Base-by-base conservation (phyloP, 1,140 invertebrate species). In the Apis florea region DNA sequence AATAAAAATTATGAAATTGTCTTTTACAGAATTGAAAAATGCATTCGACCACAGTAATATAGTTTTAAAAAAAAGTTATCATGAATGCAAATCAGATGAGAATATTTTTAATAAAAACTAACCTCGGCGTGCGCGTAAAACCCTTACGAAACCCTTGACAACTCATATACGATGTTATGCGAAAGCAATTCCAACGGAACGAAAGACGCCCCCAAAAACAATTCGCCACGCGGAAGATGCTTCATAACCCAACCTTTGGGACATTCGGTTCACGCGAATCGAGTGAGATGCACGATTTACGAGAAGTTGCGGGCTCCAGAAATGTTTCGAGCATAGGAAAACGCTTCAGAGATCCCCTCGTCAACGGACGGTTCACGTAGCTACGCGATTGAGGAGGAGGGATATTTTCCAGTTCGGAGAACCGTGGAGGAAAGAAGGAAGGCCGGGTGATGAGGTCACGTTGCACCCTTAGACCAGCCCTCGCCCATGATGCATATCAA, bases 401-500 rank as follows among this genome's bases (percentile, higher is more conserved):
- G 3, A 5, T 79, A 59, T 79, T 84, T 70, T 51, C 61, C 59
- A 31, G 24, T 59, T 12, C 51, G 71, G 49, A 31, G 15, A 15
- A 17, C 21, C 13, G 66, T 17, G 24, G 63, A 49, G 17, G 54
- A 73, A 72, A 81, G 63, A 74, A 82, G 49, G 26, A 17, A 40
- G 67, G 26, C 67, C 54, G 58, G 51, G 58, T 83, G 86, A 88
- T 88, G 86, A 88, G 79, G 85, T 88, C 86, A 88, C 86, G 86
- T 88, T 85, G 86, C 83, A 85, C 66, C 82, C 74, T 67, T 74
- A 81, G 82, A 84, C 64, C 58, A 47, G 51, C 67, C 81, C 63
- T 67, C 82, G 77, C 71, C 72, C 78, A n/a, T n/a, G n/a, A n/a
- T 87, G 86, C 85, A 87, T 87, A 87, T 86, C 76, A 87, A 87